These are phyloP conservation scores for Heterotilapia buettikoferi DNA, from an alignment of 2,113 vertebrate species.

Conservation along the genomic window DNA sequence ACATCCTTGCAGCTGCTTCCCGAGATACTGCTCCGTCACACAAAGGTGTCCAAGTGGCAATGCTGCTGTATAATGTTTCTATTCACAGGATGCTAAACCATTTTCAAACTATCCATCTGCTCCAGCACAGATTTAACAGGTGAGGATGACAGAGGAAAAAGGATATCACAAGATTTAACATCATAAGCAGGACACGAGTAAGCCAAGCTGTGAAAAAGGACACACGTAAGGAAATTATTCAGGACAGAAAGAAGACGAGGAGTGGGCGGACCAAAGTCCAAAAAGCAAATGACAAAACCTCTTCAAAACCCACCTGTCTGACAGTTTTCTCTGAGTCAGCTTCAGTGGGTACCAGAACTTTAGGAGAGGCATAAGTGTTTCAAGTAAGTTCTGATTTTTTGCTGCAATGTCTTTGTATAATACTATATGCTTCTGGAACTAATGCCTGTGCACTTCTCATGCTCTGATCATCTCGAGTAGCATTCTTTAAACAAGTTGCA, in stretches of 20 bases:
- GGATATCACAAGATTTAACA: background rate
- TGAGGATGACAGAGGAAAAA: background rate
- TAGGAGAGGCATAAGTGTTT: background rate
- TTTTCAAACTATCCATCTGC: background rate
- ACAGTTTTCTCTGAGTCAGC: background rate
- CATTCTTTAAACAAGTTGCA: background rate
- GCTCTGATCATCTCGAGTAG: background rate
- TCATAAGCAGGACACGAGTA: background rate
- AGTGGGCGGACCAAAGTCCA: background rate
- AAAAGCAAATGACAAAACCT: background rate
- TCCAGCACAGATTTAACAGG: background rate
- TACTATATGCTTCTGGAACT: background rate
- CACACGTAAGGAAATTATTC: background rate
- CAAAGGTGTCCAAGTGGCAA: background rate
- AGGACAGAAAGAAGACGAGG: background rate
- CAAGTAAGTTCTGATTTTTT: background rate
- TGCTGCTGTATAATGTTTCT: background rate
- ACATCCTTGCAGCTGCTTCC: background rate
- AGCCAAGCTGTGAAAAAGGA: background rate
- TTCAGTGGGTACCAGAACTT: background rate
- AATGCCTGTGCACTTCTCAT: background rate
- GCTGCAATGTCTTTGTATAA: background rate
- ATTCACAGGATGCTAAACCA: background rate
- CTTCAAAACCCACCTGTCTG: background rate
- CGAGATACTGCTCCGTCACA: background rate